Conservation (phyloP, 1,140 invertebrate species). For the Helicoverpa zea region DNA sequence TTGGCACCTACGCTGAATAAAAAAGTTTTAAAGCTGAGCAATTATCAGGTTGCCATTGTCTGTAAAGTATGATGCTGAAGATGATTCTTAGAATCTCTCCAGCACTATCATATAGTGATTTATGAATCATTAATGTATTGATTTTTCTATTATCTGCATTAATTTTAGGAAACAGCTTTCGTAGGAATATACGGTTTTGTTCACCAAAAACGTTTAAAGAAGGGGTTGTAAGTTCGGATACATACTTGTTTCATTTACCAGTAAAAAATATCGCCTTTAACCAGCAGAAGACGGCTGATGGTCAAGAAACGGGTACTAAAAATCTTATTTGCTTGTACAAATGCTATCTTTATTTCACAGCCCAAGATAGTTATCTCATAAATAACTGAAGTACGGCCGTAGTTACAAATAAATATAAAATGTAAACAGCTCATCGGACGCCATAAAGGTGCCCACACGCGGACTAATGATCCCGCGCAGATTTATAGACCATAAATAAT, state of each 20-base stretch:
- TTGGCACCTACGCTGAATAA: neutral
- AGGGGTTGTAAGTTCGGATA: too few relatives aligned
- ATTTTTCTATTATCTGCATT: too few relatives aligned
- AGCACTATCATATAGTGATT: too few relatives aligned
- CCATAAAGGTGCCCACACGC: slow-evolving; percentile 79
- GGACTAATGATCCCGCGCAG: slow-evolving; percentile 71
- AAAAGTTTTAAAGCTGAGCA: neutral
- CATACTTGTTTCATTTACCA: too few relatives aligned
- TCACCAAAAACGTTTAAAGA: too few relatives aligned
- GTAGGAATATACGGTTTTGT: too few relatives aligned
- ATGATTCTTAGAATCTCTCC: neutral
- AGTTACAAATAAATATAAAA: slow-evolving; percentile 46
- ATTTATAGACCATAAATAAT: slow-evolving; percentile 79
- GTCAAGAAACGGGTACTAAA: too few relatives aligned
- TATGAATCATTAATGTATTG: too few relatives aligned
- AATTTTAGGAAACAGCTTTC: too few relatives aligned
- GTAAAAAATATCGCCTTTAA: too few relatives aligned
- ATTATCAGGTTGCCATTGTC: neutral
- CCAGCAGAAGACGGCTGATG: too few relatives aligned
- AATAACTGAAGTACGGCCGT: slow-evolving; percentile 19
- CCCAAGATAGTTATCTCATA: neutral
- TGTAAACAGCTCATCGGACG: slow-evolving; percentile 36
- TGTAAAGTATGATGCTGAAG: neutral
- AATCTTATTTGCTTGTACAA: too few relatives aligned
- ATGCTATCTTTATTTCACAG: neutral